A percentile compares a stretch with the other conserved stretches of the same genome.
Evolutionary conservation across 2,888 invertebrate species (phyloP).

Genomic region (Agrotis exclamationis): DNA sequence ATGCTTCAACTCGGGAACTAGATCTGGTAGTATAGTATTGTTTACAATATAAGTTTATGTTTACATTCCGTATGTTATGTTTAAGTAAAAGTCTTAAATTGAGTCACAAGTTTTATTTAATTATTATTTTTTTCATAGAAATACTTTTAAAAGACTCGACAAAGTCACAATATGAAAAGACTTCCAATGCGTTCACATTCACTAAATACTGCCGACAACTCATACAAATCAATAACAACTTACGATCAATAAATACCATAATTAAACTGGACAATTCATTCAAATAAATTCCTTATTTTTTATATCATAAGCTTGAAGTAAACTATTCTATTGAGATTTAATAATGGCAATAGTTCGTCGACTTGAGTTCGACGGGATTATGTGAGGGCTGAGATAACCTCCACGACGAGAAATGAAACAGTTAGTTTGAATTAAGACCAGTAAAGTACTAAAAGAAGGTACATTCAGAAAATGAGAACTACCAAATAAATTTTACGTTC

Average conservation of each 20-base stretch:
- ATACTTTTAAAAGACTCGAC: slow-evolving; percentile 90
- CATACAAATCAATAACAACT: slow-evolving; percentile 88
- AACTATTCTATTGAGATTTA: slow-evolving; percentile 70
- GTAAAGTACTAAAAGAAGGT: slow-evolving; percentile 28
- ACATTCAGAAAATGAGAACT: slow-evolving; percentile 41
- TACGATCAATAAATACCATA: slow-evolving; percentile 88
- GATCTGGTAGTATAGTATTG: slow-evolving; percentile 42
- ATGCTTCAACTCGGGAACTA: background rate
- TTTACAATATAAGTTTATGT: slow-evolving; percentile 10
- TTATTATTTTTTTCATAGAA: slow-evolving; percentile 88
- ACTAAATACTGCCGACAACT: slow-evolving; percentile 86
- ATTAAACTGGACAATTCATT: slow-evolving; percentile 87
- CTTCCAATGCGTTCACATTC: slow-evolving; percentile 84
- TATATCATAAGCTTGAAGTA: slow-evolving; percentile 73
- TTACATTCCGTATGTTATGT: slow-evolving; percentile 35
- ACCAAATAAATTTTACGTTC: slow-evolving; percentile 35
- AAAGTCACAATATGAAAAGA: slow-evolving; percentile 90
- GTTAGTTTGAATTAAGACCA: slow-evolving; percentile 52
- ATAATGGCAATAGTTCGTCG: slow-evolving; percentile 63
- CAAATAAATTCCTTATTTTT: slow-evolving; percentile 83
- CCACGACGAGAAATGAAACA: slow-evolving; percentile 35
- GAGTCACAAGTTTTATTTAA: slow-evolving; percentile 86
- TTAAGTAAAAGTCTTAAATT: slow-evolving; percentile 79
- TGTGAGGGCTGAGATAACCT: slow-evolving; percentile 29
- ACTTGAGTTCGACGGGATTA: slow-evolving; percentile 33